phyloP scores from a whole-genome alignment of 2,888 invertebrate species.

The Podabrus alpinus region DNA sequence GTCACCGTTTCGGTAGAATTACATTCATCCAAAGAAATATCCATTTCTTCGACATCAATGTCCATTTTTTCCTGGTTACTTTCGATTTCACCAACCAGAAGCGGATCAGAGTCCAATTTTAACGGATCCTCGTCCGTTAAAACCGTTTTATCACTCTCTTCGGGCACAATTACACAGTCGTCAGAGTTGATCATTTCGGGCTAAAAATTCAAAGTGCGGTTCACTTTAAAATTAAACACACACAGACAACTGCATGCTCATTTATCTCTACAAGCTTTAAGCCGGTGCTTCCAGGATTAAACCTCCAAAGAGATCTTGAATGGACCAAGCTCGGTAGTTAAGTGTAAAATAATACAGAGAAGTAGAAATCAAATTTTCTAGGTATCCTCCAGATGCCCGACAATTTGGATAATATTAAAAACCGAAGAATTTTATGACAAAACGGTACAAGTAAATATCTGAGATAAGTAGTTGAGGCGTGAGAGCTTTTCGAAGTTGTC shows the following conservation, averaged over 20 bases:
- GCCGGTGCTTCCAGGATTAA: too few species aligned
- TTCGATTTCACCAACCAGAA: background rate
- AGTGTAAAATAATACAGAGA: too few species aligned
- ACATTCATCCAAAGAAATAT: background rate
- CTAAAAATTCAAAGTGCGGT: background rate
- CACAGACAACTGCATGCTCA: background rate
- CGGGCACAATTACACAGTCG: background rate
- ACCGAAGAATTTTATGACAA: too few species aligned
- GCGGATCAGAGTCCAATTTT: background rate
- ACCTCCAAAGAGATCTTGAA: too few species aligned
- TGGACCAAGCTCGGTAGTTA: too few species aligned
- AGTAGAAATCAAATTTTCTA: too few species aligned
- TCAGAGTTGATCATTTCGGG: background rate
- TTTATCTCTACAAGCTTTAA: background rate
- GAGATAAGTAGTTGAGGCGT: too few species aligned
- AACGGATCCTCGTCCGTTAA: background rate
- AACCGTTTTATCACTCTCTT: background rate
- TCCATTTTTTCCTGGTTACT: background rate
- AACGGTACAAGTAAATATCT: too few species aligned
- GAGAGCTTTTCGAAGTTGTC: too few species aligned
- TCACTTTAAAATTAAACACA: background rate
- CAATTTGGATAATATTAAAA: too few species aligned
- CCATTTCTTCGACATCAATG: background rate
- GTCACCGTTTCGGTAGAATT: background rate
- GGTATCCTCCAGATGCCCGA: too few species aligned